These are phyloP conservation scores for Clarias platycephalus DNA, from an alignment of 2,797 vertebrate genomes.

Conservation along the genomic window DNA sequence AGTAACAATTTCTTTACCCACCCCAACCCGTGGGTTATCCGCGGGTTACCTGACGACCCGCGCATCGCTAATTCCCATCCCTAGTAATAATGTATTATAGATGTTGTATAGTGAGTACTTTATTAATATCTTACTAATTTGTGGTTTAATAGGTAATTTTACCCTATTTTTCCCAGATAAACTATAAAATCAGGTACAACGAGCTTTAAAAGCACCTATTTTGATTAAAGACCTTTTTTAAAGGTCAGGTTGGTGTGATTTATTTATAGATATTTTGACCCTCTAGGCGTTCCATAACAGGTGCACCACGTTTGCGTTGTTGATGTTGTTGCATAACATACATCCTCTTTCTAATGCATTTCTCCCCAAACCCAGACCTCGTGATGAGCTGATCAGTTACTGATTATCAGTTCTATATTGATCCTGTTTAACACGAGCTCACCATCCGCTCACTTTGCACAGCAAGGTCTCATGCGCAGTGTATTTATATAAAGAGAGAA, in stretches of 20 bases:
- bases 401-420: neutral
- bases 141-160: neutral
- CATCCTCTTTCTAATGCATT: neutral
- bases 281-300: slow-evolving; percentile 19
- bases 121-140: no score
- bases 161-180: neutral
- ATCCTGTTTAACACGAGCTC: no score
- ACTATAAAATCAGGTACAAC: neutral
- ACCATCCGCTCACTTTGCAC: neutral
- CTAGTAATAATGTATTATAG: no score
- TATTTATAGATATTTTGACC: neutral
- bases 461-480: neutral
- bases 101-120: no score
- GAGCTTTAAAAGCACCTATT: neutral
- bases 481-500: neutral
- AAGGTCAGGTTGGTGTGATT: neutral
- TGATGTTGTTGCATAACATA: neutral
- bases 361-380: neutral
- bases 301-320: neutral
- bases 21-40: no score
- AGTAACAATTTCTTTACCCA: no score
- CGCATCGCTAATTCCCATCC: no score
- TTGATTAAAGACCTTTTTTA: neutral
- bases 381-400: neutral
- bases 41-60: no score